Evolutionary conservation across 2,113 vertebrate species (phyloP), one percentile per base, ranked within the genome.

Genomic region (Zosterops lateralis): DNA sequence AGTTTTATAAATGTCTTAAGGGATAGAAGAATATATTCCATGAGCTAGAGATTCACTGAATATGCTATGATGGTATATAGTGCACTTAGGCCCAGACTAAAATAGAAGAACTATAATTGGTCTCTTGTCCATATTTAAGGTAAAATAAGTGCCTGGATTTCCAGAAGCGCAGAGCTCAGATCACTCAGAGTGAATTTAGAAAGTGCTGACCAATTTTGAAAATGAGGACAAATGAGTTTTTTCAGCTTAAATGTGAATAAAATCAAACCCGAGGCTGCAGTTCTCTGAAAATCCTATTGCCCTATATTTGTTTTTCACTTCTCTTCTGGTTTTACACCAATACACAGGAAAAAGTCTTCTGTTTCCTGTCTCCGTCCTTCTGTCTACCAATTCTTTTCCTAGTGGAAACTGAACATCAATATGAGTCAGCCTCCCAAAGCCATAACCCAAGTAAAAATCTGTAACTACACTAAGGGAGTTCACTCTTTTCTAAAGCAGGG

Each of bases 51-150:
- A 64, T 45, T 68, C 91, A 82, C 61, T 91, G 79, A 88, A 85
- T 74, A 84, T 66, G 76, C 60, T 84, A 32, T 34, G 53, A 57
- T 45, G 42, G 80, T 26, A 70, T 54, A 67, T 2, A 78, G 22
- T 28, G 73, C n/a, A 28, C 65, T 74, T 34, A 78, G 77, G 70
- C 16, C 9, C 16, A 58, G 77, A 61, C 67, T 87, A 65, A 94
- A 93, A 89, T 81, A 75, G 71, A 92, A 75, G 20, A 50, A n/a
- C 48, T 61, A 5, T 78, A 93, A 90, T 82, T 92, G 77, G 76
- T 80, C 91, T 92, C 86, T 75, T 89, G 68, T 57, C 61, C 65
- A 34, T 62, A 79, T 85, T 90, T 93, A 86, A 95, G 57, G 38
- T 66, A 54, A 90, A 92, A 64, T 32, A 93, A 95, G 56, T 38